Conservation (phyloP, 1,140 invertebrate species). For the Papilio helenus region DNA sequence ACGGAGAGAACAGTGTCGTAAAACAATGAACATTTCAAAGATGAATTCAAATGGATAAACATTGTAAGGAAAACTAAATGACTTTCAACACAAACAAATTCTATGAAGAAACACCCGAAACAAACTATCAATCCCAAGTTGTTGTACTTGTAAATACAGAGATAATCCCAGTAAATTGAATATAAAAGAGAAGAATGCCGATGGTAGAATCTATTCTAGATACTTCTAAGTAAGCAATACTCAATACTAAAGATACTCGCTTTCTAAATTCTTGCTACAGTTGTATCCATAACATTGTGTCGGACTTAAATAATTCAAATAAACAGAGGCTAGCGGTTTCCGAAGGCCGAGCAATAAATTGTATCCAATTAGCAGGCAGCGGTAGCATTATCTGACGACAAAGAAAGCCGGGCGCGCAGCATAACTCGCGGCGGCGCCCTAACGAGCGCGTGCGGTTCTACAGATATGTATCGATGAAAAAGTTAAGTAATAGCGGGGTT, state of each 20-base stretch:
- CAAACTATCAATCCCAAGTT: no score
- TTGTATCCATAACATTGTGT: not conserved
- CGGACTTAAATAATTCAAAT: slow-evolving; percentile 25
- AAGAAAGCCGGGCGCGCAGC: slow-evolving; percentile 54
- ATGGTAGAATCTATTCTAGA: no score
- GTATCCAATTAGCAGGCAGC: slow-evolving; percentile 68
- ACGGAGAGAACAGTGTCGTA: not conserved
- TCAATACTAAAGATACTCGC: not conserved
- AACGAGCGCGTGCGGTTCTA: slow-evolving; percentile 42
- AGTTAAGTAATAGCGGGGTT: slow-evolving; percentile 28
- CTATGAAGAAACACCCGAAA: not conserved
- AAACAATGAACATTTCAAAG: slow-evolving; percentile 6
- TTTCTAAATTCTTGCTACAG: slow-evolving; percentile 6
- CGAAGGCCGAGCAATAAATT: slow-evolving; percentile 64
- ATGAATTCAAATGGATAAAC: not conserved
- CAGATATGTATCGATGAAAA: slow-evolving; percentile 36
- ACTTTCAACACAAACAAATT: not conserved
- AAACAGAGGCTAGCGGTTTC: slow-evolving; percentile 46
- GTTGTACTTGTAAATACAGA: no score
- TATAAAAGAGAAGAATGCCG: no score
- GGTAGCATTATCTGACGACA: slow-evolving; percentile 62
- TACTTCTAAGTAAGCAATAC: no score
- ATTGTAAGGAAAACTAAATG: not conserved
- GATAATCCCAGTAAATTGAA: no score
- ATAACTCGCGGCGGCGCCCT: slow-evolving; percentile 44